These are phyloP conservation scores for Chaetophractus vellerosus DNA, from an alignment of 2,797 vertebrate genomes.

Conservation along the genomic window DNA sequence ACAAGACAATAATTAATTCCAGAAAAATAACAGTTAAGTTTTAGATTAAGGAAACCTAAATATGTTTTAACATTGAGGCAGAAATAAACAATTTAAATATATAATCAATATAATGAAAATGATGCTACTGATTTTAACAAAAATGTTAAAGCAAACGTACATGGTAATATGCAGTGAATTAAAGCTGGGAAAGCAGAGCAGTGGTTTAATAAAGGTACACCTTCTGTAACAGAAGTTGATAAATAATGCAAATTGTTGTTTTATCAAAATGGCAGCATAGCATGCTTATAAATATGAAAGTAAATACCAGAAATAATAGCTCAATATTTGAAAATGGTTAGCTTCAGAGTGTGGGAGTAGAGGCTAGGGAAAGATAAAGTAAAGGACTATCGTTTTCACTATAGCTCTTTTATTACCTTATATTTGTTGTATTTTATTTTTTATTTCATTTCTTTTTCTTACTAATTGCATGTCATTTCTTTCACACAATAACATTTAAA, in stretches of 20 bases:
- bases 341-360: not conserved
- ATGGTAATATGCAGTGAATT: not conserved
- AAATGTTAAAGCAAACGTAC: not conserved
- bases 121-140: not conserved
- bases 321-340: not conserved
- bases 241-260: not conserved
- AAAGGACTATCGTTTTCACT: not conserved
- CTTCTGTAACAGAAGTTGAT: not conserved
- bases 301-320: not conserved
- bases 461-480: not conserved
- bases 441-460: not conserved
- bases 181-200: not conserved
- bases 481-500: not conserved
- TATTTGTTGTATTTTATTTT: not conserved
- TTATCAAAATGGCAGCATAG: not conserved
- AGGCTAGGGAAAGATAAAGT: fast-evolving
- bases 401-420: not conserved
- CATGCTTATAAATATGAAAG: not conserved
- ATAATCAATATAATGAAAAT: not conserved
- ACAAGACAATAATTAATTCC: not conserved
- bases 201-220: not conserved
- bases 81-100: not conserved
- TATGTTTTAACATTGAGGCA: not conserved
- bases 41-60: not conserved
- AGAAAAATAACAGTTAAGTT: not conserved